A percentile compares a stretch with the other conserved stretches of the same genome.
Evolutionary conservation across 1,140 invertebrate genomes (phyloP).

Genomic region (Bombus sylvicola): DNA sequence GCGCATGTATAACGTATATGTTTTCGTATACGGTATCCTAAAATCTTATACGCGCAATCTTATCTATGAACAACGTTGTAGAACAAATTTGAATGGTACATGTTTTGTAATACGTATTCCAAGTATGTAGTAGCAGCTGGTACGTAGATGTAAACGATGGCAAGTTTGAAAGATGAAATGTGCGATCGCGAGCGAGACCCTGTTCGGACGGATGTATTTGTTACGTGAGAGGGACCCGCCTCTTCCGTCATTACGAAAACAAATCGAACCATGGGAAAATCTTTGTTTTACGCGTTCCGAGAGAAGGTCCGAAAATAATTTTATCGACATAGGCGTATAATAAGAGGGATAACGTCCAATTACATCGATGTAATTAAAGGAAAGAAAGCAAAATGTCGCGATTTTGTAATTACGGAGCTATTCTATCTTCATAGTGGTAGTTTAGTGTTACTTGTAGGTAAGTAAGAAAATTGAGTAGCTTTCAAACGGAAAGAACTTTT

Average conservation of each 20-base stretch:
- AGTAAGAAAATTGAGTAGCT: too few species aligned
- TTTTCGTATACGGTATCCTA: not conserved
- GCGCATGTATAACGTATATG: not conserved
- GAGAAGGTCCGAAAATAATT: constrained; percentile 65
- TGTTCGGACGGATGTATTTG: constrained; percentile 55
- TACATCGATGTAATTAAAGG: too few species aligned
- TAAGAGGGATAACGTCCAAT: not conserved
- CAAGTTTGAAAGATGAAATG: not conserved
- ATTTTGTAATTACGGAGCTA: too few species aligned
- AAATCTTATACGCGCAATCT: not conserved
- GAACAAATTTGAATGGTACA: not conserved
- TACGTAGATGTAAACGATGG: not conserved
- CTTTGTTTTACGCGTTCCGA: constrained; percentile 29
- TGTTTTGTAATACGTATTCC: not conserved
- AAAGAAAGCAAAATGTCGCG: not conserved
- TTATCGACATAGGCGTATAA: not conserved
- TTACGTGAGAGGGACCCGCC: constrained; percentile 59
- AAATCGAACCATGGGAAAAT: constrained; percentile 70
- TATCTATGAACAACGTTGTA: not conserved
- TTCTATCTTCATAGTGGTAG: too few species aligned
- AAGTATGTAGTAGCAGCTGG: not conserved
- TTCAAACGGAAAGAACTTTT: too few species aligned
- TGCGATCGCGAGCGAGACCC: not conserved
- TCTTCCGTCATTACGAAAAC: constrained; percentile 71
- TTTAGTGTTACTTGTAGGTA: too few species aligned